A percentile compares a stretch with the other conserved stretches of the same genome.
Evolutionary conservation across 2,888 invertebrate species (phyloP).

Genomic region (Torymus auratus): DNA sequence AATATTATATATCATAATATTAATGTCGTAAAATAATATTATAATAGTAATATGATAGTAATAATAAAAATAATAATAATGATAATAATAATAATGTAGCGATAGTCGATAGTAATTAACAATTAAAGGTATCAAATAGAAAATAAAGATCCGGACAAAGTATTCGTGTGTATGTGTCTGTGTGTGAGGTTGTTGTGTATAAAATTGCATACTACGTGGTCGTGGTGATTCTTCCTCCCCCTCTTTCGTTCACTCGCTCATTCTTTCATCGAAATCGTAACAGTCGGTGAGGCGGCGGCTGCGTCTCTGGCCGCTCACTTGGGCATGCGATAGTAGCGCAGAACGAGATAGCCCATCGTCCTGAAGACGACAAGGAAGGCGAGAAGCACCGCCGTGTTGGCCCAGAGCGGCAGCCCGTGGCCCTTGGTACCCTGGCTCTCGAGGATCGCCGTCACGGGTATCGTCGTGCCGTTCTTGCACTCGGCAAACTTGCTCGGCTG

Average conservation of each 20-base stretch:
- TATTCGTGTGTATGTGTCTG: slow-evolving; percentile 17
- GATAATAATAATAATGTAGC: slow-evolving; percentile 45
- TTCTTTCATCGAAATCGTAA: slow-evolving; percentile 21
- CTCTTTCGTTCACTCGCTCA: slow-evolving; percentile 26
- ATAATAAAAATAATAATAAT: slow-evolving; percentile 58
- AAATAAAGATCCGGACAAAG: slow-evolving; percentile 62
- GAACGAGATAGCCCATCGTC: slow-evolving; percentile 84
- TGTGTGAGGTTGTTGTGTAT: slow-evolving; percentile 55
- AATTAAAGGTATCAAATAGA: slow-evolving; percentile 54
- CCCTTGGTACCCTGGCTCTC: slow-evolving; percentile 80
- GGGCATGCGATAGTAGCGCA: slow-evolving; percentile 84
- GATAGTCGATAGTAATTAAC: slow-evolving; percentile 55
- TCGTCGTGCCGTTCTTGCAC: slow-evolving; percentile 80
- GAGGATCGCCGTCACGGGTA: slow-evolving; percentile 83
- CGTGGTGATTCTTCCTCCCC: slow-evolving; percentile 59
- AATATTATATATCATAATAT: slow-evolving; percentile 39
- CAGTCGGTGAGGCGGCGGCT: not conserved
- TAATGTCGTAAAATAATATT: slow-evolving; percentile 47
- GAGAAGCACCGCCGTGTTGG: slow-evolving; percentile 84
- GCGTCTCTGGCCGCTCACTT: slow-evolving; percentile 76
- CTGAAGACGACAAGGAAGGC: slow-evolving; percentile 85
- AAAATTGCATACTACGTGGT: slow-evolving; percentile 68
- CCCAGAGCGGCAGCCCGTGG: slow-evolving; percentile 82
- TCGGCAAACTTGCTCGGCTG: slow-evolving; percentile 82
- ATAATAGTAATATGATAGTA: slow-evolving; percentile 56